phyloP scores from a whole-genome alignment of 2,797 vertebrate genomes.

The Anguilla marmorata region DNA sequence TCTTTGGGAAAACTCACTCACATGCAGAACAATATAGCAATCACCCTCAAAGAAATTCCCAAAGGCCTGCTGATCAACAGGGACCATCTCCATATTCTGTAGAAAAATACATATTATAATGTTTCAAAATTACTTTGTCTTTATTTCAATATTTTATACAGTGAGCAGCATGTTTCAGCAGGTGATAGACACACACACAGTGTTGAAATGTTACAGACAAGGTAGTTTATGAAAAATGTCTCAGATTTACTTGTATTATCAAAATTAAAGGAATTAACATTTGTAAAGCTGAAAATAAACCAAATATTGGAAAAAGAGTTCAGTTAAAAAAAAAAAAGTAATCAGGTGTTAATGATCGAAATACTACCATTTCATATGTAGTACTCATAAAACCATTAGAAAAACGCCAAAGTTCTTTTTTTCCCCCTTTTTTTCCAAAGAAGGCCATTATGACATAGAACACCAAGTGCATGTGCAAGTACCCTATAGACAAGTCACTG shows the following conservation, averaged over 20 bases:
- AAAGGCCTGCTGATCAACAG: slow-evolving; percentile 75
- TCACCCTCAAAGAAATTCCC: slow-evolving; percentile 92
- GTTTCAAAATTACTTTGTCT: background rate
- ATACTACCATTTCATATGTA: background rate
- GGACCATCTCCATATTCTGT: slow-evolving; percentile 85
- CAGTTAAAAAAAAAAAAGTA: background rate
- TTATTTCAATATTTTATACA: background rate
- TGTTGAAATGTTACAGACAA: background rate
- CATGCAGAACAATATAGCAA: slow-evolving; percentile 83
- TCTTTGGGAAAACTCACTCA: slow-evolving; percentile 66
- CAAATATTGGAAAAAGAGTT: background rate
- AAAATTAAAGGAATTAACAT: background rate
- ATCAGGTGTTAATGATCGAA: background rate
- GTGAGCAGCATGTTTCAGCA: background rate
- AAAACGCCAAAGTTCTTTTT: background rate
- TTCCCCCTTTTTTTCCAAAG: background rate
- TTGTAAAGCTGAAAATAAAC: background rate
- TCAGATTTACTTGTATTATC: background rate
- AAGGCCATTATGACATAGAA: background rate
- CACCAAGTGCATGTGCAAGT: background rate
- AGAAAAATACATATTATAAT: slow-evolving; percentile 26
- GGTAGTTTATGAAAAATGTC: background rate
- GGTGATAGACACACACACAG: background rate
- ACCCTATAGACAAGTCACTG: background rate
- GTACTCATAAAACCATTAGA: background rate